A percentile compares a stretch with the other conserved stretches of the same genome.
phyloP scores from a whole-genome alignment of 2,888 invertebrate species.

The Patella pellucida region DNA sequence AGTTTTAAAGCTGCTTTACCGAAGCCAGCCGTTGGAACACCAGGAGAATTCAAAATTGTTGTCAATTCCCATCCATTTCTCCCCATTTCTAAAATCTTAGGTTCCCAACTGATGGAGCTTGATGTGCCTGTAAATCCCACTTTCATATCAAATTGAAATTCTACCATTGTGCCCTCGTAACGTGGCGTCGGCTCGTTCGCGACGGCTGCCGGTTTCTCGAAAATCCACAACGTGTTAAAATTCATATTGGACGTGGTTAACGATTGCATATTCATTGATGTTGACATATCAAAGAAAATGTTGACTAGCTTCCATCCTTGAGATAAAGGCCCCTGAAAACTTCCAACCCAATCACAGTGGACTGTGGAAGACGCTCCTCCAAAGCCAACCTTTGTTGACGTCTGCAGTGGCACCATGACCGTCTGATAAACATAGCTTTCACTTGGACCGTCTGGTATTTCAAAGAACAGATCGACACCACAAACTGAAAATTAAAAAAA shows the following conservation, averaged over 20 bases:
- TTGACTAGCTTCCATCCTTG: conserved; percentile 64
- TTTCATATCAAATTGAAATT: conserved; percentile 45
- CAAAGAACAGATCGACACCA: conserved; percentile 65
- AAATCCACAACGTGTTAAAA: conserved; percentile 62
- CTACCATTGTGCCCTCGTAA: conserved; percentile 62
- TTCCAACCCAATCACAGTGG: conserved; percentile 57
- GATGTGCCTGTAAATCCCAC: conserved; percentile 36
- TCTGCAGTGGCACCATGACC: conserved; percentile 39
- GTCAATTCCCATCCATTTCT: conserved; percentile 64
- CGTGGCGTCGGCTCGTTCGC: conserved; percentile 53
- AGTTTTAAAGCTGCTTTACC: conserved; percentile 35
- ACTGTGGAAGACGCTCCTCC: conserved; percentile 35
- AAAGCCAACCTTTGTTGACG: conserved; percentile 18
- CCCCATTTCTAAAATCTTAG: conserved; percentile 59
- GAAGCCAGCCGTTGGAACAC: conserved; percentile 30
- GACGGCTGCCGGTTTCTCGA: conserved; percentile 60
- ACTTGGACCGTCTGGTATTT: conserved; percentile 50
- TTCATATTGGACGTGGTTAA: background rate
- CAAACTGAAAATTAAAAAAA: conserved; percentile 46
- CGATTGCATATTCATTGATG: background rate
- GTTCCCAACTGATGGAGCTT: conserved; percentile 51
- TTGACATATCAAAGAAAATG: conserved; percentile 55
- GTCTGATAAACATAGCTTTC: conserved; percentile 55
- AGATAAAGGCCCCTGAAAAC: conserved; percentile 51
- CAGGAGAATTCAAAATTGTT: conserved; percentile 52